Percentiles rank a stretch among this genome's conserved stretches.
Conservation (phyloP, 2,797 vertebrate species). For the Sphenodon punctatus region DNA sequence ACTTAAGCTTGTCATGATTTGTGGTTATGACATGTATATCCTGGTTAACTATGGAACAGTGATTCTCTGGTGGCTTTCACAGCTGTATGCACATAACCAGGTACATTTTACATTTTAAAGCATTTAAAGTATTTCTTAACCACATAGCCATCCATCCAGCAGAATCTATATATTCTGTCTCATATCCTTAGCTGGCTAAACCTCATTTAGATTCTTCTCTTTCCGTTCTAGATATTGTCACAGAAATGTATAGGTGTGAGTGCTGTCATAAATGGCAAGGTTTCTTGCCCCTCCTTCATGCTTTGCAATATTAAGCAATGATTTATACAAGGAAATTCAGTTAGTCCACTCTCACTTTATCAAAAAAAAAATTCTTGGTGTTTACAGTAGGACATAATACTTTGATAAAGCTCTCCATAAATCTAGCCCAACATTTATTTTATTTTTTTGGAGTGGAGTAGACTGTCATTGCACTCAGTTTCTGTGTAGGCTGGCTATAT, state of each 20-base stretch:
- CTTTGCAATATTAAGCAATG: slow-evolving; percentile 10
- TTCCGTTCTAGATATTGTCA: slow-evolving; percentile 24
- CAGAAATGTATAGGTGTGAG: not conserved
- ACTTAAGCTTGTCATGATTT: slow-evolving; percentile 1
- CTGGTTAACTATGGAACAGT: not conserved
- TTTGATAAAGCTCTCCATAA: slow-evolving; percentile 14
- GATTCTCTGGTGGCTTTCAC: not conserved
- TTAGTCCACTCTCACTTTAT: not conserved
- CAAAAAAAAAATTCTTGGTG: slow-evolving; percentile 11
- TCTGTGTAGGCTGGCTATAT: not conserved
- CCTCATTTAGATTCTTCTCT: not conserved
- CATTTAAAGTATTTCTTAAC: not conserved
- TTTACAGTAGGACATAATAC: slow-evolving; percentile 33
- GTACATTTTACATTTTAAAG: not conserved
- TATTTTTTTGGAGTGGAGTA: slow-evolving; percentile 8
- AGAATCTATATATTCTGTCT: slow-evolving; percentile 12
- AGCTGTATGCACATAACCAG: not conserved
- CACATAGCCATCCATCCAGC: not conserved
- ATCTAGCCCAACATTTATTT: not conserved
- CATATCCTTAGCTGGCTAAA: not conserved
- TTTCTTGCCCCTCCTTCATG: not conserved
- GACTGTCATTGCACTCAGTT: not conserved
- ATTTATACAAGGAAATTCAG: slow-evolving; percentile 15
- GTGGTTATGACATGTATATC: not conserved
- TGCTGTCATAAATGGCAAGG: slow-evolving; percentile 32